Conservation (phyloP, 2,113 vertebrate species). For the Sclerurus mexicanus region DNA sequence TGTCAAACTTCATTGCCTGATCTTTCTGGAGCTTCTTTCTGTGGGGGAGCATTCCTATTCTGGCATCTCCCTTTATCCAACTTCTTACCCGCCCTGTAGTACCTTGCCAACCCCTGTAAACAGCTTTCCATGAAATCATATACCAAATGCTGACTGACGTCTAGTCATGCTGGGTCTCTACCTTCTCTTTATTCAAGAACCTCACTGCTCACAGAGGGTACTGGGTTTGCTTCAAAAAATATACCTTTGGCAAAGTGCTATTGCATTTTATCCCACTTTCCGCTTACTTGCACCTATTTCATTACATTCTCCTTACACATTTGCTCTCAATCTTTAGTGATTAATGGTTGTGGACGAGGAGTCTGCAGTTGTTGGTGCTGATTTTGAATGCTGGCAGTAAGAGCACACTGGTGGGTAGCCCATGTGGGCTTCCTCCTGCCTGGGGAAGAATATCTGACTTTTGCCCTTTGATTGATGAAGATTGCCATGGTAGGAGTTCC, state of each 20-base stretch:
- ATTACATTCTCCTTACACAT: not conserved
- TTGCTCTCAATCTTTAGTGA: not conserved
- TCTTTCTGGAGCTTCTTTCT: not conserved
- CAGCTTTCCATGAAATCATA: not conserved
- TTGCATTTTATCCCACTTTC: not conserved
- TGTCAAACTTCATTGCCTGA: not conserved
- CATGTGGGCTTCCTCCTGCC: not conserved
- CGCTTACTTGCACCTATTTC: not conserved
- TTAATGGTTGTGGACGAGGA: not conserved
- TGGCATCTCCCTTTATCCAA: not conserved
- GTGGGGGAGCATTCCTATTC: accelerated
- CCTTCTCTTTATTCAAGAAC: not conserved
- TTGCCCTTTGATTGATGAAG: not conserved
- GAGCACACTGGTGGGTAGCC: accelerated
- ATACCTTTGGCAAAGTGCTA: not conserved
- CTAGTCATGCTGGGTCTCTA: not conserved
- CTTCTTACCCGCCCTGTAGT: not conserved
- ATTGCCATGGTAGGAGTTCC: not conserved
- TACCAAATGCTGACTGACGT: not conserved
- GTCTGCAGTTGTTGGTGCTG: not conserved
- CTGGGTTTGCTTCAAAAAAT: not conserved
- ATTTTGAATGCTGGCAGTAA: not conserved
- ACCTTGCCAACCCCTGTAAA: not conserved
- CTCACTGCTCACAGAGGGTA: not conserved
- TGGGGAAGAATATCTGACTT: not conserved